Evolutionary conservation across 2,888 invertebrate genomes (phyloP), one percentile per base, ranked within the genome.

Genomic region (Coleophora deauratella): DNA sequence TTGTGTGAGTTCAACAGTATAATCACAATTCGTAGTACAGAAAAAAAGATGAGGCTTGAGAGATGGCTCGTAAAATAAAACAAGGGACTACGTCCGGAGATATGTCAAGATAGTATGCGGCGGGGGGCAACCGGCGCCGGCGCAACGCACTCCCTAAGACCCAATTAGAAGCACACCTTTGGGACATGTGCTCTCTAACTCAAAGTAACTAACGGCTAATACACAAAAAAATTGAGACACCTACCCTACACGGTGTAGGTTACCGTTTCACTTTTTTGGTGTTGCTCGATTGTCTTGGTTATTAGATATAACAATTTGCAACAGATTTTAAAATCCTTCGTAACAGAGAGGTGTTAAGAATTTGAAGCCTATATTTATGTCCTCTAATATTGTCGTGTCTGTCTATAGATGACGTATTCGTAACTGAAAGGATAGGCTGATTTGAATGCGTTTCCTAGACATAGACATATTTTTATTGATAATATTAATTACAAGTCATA

Each of bases 151-250:
- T 62, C 70, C 66, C 64, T 66, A 66, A 69, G 74, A 72, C 80
- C 84, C 86, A 86, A 86, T 86, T 86, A 86, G 85, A 77, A 69
- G 68, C 79, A 84, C 84, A 85, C 84, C 84, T 84, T 84, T 82
- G 72, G 74, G 80, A 80, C 82, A 84, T 80, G 79, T 84, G 82
- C 80, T 77, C 70, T 71, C 68, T 21, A 21, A 62, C 70, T 72
- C 65, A 72, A 66, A 60, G 68, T 74, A 72, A 78, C 77, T 73
- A 74, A 72, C 71, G 63, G 67, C 69, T 64, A 74, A 77, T 73
- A 71, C 64, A 54, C 57, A 70, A 9, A 70, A 66, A 72, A 70
- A 67, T 60, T 57, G 63, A 59, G 65, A 65, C 64, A 67, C 57
- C 65, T 55, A 74, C 74, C 78, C n/a, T 76, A 21, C 21, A 21